Evolutionary conservation across 1,140 invertebrate genomes (phyloP).

Genomic region (Cepaea nemoralis): DNA sequence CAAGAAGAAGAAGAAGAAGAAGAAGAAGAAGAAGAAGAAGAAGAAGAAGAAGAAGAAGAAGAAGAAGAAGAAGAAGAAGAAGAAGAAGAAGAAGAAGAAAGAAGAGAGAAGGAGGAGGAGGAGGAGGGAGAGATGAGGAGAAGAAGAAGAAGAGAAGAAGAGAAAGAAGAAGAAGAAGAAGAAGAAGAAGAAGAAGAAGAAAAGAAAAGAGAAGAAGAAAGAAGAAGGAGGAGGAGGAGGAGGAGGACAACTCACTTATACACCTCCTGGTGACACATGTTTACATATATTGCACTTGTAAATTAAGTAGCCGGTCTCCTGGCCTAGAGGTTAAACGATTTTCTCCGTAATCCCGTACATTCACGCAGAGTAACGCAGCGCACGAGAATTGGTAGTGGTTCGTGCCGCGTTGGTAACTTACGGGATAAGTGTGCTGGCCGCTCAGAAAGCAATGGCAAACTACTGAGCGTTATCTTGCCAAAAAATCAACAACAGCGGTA

Average conservation of each 20-base stretch:
- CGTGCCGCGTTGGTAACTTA: no score
- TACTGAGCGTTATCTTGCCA: no score
- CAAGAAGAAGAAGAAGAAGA: no score
- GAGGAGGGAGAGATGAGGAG: no score
- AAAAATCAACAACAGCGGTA: no score
- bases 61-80: constrained; percentile 10
- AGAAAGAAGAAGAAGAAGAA: constrained; percentile 10
- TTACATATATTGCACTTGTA: not conserved
- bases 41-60: constrained; percentile 10
- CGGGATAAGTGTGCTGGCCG: no score
- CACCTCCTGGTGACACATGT: not conserved
- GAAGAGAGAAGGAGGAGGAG: constrained; percentile 9
- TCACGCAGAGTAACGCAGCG: no score
- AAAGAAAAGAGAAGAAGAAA: not conserved
- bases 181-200: constrained; percentile 10
- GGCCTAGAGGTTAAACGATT: no score
- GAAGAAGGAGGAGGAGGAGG: not conserved
- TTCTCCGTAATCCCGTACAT: no score
- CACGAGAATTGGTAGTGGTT: no score
- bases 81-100: constrained; percentile 1
- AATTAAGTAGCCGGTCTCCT: no score
- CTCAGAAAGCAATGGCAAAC: no score
- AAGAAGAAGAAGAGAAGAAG: constrained; percentile 10
- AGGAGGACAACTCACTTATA: not conserved
- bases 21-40: constrained; percentile 10